Evolutionary conservation across 2,888 invertebrate genomes (phyloP), one percentile per base, ranked within the genome.

Genomic region (Sericinus montela): DNA sequence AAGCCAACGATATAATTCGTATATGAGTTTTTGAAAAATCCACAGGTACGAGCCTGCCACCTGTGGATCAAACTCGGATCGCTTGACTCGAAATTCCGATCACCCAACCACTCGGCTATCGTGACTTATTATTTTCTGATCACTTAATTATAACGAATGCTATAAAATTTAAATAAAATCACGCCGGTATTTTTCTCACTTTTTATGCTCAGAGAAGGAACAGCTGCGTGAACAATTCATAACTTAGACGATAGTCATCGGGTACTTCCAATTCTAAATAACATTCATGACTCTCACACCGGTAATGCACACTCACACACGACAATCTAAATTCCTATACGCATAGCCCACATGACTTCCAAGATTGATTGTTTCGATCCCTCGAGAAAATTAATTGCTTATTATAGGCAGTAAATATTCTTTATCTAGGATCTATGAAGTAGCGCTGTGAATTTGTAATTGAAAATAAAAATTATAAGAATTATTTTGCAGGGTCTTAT

Each of bases 281-380:
- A 15, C 15, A n/a, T n/a, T 3, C 6, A 16, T 10, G 37, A 9
- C 13, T 23, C 15, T n/a, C n/a, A 8, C 16, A 28, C 47, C 25
- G 42, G 34, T 42, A 34, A 19, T 28, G 36, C 19, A 25, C 30
- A 25, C n/a, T 7, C 19, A 25, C 30, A 25, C n/a, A 3, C 9
- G 29, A 11, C 15, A 36, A 43, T 43, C 34, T 37, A 38, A 34
- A 48, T 43, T 15, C 48, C 36, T 35, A 32, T 43, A 42, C 38
- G 11, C 32, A 43, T 39, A 43, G n/a, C 43, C 43, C 48, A 43
- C 48, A 13, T 38, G 30, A 25, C 28, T 23, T 16, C 16, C 7
- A 14, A 48, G 48, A 48, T 48, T 48, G 43, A 48, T 48, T 10
- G 34, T 34, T 48, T 16, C 5, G 48, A 38, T 38, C 23, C 38